Conservation (phyloP, 1,140 invertebrate species). For the Danaus melanippus region DNA sequence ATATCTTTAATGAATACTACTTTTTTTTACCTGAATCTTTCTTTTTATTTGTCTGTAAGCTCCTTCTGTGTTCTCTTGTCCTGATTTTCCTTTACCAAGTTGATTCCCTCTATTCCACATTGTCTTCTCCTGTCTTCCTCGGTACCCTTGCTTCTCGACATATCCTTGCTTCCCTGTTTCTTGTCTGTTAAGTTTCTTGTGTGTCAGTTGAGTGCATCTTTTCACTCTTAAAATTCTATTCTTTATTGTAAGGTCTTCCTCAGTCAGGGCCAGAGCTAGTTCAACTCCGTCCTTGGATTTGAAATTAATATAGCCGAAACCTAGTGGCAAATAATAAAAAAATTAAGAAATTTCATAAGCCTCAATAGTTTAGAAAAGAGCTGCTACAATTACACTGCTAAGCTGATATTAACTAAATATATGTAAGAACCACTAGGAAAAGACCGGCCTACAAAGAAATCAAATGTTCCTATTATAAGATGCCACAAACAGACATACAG, state of each 20-base stretch:
- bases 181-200: conserved; percentile 16
- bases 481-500: no score
- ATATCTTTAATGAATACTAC: not conserved
- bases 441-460: no score
- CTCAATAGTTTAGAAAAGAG: no score
- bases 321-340: conserved; percentile 27
- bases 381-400: no score
- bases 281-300: conserved; percentile 74
- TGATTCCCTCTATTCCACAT: not conserved
- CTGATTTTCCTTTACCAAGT: conserved; percentile 7
- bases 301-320: conserved; percentile 78
- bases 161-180: not conserved
- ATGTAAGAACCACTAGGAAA: no score
- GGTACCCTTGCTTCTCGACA: not conserved
- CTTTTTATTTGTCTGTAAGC: conserved; percentile 56
- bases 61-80: conserved; percentile 26
- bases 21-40: conserved; percentile 36
- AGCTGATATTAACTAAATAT: no score
- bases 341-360: no score
- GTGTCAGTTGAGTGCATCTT: conserved; percentile 37
- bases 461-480: no score
- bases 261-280: conserved; percentile 75
- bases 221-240: conserved; percentile 62
- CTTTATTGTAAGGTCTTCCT: conserved; percentile 66
- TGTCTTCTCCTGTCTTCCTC: no score